Evolutionary conservation across 2,797 vertebrate genomes (phyloP).

Genomic region (Phylloscopus collybita): DNA sequence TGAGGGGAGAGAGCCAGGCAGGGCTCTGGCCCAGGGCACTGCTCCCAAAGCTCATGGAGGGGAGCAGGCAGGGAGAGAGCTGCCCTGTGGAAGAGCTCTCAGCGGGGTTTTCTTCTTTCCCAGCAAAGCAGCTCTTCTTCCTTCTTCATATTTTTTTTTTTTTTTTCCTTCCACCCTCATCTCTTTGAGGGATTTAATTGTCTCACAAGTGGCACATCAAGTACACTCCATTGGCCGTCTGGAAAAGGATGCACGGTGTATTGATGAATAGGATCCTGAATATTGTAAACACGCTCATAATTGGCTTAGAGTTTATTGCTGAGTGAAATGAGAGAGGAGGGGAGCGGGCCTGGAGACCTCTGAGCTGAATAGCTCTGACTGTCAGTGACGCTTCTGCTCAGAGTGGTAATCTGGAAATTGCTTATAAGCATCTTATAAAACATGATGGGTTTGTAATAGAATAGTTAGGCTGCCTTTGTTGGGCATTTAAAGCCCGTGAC

Average conservation of each 20-base stretch:
- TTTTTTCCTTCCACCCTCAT: neutral
- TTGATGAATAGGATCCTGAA: slow-evolving; percentile 55
- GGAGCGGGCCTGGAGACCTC: slow-evolving; percentile 53
- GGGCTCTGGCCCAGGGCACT: neutral
- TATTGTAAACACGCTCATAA: slow-evolving; percentile 54
- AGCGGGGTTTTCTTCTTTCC: neutral
- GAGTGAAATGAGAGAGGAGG: slow-evolving; percentile 59
- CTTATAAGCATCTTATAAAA: slow-evolving; percentile 46
- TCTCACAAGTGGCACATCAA: slow-evolving; percentile 57
- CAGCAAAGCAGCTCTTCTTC: slow-evolving; percentile 8
- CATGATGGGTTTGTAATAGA: slow-evolving; percentile 35
- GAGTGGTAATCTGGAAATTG: slow-evolving; percentile 56
- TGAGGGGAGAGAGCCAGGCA: neutral
- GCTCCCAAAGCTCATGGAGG: neutral
- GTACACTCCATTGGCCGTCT: slow-evolving; percentile 45
- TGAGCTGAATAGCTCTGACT: slow-evolving; percentile 55
- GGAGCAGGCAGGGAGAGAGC: fast-evolving
- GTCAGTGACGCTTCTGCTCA: neutral
- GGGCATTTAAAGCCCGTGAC: slow-evolving; percentile 56
- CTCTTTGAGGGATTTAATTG: slow-evolving; percentile 66
- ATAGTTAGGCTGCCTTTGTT: slow-evolving; percentile 49
- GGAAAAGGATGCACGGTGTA: neutral
- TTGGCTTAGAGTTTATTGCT: slow-evolving; percentile 63
- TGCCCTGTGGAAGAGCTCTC: neutral
- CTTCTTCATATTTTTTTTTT: neutral